A percentile compares a stretch with the other conserved stretches of the same genome.
Conservation (phyloP, 2,113 vertebrate genomes). For the Anarhynchus alexandrinus region DNA sequence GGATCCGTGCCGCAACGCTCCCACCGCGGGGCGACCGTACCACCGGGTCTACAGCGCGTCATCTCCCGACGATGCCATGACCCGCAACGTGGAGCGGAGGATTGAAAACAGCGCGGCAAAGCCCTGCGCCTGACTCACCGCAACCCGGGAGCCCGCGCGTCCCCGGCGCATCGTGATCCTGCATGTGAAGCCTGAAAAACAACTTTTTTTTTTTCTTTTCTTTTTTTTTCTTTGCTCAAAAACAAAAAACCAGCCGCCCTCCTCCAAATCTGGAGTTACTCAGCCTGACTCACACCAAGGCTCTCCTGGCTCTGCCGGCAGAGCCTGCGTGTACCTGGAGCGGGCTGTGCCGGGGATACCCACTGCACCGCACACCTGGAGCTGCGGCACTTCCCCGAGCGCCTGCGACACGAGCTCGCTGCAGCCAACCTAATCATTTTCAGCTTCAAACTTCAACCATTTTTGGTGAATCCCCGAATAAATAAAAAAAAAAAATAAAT, state of each 20-base stretch:
- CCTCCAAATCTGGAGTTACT: slow-evolving; percentile 17
- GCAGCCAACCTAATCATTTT: background rate
- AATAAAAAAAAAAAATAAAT: background rate
- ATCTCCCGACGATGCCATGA: fast-evolving
- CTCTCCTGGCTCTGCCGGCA: background rate
- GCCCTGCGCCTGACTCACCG: background rate
- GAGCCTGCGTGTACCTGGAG: background rate
- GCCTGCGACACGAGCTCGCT: background rate
- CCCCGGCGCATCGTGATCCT: background rate
- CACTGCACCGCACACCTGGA: background rate
- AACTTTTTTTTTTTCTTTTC: background rate
- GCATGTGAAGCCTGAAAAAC: slow-evolving; percentile 24
- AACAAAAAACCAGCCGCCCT: background rate
- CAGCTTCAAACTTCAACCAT: slow-evolving; percentile 15
- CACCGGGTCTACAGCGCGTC: background rate
- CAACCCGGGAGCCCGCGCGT: background rate
- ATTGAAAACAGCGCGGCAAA: fast-evolving
- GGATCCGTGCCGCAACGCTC: background rate
- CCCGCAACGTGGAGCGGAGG: background rate
- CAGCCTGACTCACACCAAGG: slow-evolving; percentile 24
- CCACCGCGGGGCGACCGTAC: fast-evolving
- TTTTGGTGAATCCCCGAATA: slow-evolving; percentile 37
- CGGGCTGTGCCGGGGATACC: background rate
- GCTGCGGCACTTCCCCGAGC: fast-evolving
- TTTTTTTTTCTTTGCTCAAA: background rate